A percentile compares a stretch with the other conserved stretches of the same genome.
phyloP scores from a whole-genome alignment of 2,888 invertebrate species.

The Eutolmus rufibarbis region DNA sequence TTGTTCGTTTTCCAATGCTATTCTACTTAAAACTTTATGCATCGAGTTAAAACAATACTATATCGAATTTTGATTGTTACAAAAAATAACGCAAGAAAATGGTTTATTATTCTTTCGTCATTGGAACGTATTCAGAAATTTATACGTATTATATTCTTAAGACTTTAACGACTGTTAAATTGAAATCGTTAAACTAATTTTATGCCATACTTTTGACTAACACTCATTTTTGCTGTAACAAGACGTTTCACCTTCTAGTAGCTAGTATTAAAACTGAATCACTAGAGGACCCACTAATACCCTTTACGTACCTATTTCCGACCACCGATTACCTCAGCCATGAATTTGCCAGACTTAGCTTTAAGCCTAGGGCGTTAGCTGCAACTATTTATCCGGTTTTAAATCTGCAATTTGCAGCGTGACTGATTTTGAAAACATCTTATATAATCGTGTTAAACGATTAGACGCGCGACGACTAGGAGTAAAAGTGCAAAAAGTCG shows the following conservation, averaged over 20 bases:
- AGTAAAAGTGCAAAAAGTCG: not conserved
- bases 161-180: too few species aligned
- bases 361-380: not conserved
- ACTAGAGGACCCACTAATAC: not conserved
- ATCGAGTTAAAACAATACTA: too few species aligned
- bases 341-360: not conserved
- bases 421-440: not conserved
- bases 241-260: not conserved
- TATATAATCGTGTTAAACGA: not conserved
- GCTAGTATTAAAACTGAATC: not conserved
- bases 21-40: too few species aligned
- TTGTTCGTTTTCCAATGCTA: too few species aligned
- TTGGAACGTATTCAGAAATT: too few species aligned
- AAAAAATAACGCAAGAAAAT: too few species aligned
- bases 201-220: too few species aligned
- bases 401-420: not conserved
- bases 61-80: too few species aligned
- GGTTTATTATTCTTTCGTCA: too few species aligned
- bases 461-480: not conserved
- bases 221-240: not conserved
- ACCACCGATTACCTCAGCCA: not conserved
- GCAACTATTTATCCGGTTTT: not conserved
- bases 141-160: too few species aligned
- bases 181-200: too few species aligned
- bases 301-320: not conserved